Evolutionary conservation across 2,888 invertebrate species (phyloP), one percentile per base, ranked within the genome.

Genomic region (Rutpela maculata): DNA sequence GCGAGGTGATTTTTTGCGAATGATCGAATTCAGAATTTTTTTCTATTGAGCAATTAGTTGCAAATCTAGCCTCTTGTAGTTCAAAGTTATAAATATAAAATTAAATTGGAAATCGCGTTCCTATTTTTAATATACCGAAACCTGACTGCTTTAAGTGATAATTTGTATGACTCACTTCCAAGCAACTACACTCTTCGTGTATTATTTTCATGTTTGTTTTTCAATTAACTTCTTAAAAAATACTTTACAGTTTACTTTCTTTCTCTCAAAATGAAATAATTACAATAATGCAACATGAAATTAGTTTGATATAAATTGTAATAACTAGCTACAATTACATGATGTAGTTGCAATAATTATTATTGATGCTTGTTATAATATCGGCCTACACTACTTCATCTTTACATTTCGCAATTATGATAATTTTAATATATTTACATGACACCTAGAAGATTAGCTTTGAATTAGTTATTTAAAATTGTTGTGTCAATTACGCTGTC

Each of bases 351-450:
- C 38, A 65, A 65, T 65, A 65, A 65, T 65, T 65, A 43, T 65
- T 65, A 65, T 65, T 65, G 65, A 65, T 65, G 65, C 65, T 43
- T 43, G 67, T 56, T 50, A 50, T 67, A 55, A 38, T 66, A 67
- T 56, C 67, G 22, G 26, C 67, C 67, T 26, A 67, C 67, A 67
- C 66, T 22, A 17, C 26, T 50, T 67, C 67, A 50, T 67, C 55
- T 22, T 22, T 67, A 18, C 67, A 67, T 67, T 67, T 55, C 50
- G 55, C 50, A 65, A 65, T 65, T 65, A 65, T 43, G 65, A 65
- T 65, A 65, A 55, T 67, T 67, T 67, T 56, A 55, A 67, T 55
- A 55, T 67, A 67, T 67, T 67, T 55, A 56, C 67, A 56, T 19
- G 55, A 67, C 67, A 67, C 67, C 67, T 67, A 67, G 19, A 55